Conservation (phyloP, 2,797 vertebrate species). For the Urophycis tenuis region DNA sequence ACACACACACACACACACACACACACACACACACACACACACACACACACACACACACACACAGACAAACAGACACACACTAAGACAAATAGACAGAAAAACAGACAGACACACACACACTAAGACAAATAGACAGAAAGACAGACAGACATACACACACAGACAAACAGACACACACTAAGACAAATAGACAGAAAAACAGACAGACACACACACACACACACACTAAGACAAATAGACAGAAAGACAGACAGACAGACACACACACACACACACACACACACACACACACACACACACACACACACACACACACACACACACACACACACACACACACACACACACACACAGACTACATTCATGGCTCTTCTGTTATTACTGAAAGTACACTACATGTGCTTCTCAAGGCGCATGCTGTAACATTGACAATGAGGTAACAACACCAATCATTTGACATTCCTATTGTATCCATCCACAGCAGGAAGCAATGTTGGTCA, state of each 20-base stretch:
- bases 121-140: no score
- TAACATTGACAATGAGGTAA: not conserved
- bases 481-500: not conserved
- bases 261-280: not conserved
- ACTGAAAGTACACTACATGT: not conserved
- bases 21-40: not conserved
- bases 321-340: not conserved
- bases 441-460: not conserved
- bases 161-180: not conserved
- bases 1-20: not conserved
- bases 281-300: not conserved
- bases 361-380: not conserved
- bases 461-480: not conserved
- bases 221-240: no score
- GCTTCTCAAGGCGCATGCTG: not conserved
- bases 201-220: not conserved
- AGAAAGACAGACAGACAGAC: no score
- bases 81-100: no score
- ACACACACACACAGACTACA: not conserved
- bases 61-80: not conserved
- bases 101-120: not conserved
- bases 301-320: no score
- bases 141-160: no score
- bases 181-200: no score
- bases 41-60: not conserved